Evolutionary conservation across 1,140 invertebrate genomes (phyloP).

Genomic region (Diabrotica virgifera): DNA sequence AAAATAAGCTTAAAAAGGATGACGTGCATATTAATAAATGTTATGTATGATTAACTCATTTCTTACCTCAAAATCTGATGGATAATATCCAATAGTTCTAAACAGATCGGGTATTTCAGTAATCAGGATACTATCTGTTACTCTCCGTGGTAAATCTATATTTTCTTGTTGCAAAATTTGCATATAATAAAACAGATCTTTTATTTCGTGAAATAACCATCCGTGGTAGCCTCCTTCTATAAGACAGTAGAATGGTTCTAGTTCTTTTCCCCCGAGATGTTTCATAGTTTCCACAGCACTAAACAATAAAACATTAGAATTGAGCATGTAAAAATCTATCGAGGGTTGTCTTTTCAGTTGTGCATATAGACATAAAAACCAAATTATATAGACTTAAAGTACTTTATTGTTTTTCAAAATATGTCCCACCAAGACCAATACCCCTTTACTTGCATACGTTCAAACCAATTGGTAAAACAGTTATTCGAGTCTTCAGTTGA

Average conservation of each 20-base stretch:
- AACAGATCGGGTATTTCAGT: constrained; percentile 68
- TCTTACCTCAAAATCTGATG: constrained; percentile 70
- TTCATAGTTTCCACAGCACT: constrained; percentile 55
- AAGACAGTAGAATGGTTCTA: constrained; percentile 58
- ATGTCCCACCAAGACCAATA: too few species aligned
- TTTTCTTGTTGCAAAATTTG: constrained; percentile 69
- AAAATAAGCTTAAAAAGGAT: too few species aligned
- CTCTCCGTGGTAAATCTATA: constrained; percentile 54
- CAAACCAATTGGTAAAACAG: too few species aligned
- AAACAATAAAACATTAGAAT: constrained; percentile 15
- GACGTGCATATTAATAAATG: too few species aligned
- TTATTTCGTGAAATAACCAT: constrained; percentile 66
- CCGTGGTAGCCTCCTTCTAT: constrained; percentile 58
- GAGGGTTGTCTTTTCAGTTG: too few species aligned
- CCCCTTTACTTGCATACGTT: too few species aligned
- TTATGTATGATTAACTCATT: background rate
- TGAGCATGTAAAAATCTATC: too few species aligned
- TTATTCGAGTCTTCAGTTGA: too few species aligned
- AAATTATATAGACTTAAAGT: too few species aligned
- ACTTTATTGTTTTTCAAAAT: too few species aligned
- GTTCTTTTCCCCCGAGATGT: constrained; percentile 52
- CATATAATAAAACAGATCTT: constrained; percentile 71
- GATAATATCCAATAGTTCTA: constrained; percentile 71
- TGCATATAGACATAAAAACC: too few species aligned
- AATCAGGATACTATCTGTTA: constrained; percentile 58